Evolutionary conservation across 2,113 vertebrate genomes (phyloP).

Genomic region (Pyrgilauda ruficollis): DNA sequence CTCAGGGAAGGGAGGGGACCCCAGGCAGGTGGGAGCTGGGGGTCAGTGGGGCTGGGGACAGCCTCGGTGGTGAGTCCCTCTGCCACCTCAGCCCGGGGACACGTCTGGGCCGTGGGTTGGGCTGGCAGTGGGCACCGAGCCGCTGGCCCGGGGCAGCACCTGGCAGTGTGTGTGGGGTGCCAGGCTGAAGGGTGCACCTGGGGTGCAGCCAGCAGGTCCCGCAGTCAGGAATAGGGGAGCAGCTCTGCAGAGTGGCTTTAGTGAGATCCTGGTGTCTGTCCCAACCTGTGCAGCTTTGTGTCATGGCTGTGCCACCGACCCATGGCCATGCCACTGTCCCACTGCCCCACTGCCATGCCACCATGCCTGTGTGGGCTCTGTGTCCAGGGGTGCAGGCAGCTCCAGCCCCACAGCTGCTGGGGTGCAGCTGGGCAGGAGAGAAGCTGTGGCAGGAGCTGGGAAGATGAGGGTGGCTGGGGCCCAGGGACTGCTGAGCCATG

Average conservation of each 20-base stretch:
- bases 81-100: not conserved
- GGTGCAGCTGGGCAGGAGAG: not conserved
- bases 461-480: accelerated
- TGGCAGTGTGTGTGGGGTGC: not conserved
- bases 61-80: accelerated
- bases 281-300: accelerated
- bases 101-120: accelerated
- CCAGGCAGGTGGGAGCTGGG: not conserved
- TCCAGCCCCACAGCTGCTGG: not conserved
- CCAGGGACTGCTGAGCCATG: not conserved
- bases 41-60: accelerated
- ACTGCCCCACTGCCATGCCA: accelerated
- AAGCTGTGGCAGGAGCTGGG: accelerated
- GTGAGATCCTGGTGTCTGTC: not conserved
- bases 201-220: not conserved
- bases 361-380: accelerated
- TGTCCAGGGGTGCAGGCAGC: not conserved
- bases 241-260: not conserved
- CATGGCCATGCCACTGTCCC: not conserved
- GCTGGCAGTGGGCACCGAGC: not conserved
- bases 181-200: not conserved
- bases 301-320: accelerated
- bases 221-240: accelerated
- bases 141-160: accelerated
- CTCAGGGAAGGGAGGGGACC: not conserved